A percentile compares a stretch with the other conserved stretches of the same genome.
Evolutionary conservation across 92 coral and sea anemone genomes (phyloP).

Genomic region (Micromussa lordhowensis): DNA sequence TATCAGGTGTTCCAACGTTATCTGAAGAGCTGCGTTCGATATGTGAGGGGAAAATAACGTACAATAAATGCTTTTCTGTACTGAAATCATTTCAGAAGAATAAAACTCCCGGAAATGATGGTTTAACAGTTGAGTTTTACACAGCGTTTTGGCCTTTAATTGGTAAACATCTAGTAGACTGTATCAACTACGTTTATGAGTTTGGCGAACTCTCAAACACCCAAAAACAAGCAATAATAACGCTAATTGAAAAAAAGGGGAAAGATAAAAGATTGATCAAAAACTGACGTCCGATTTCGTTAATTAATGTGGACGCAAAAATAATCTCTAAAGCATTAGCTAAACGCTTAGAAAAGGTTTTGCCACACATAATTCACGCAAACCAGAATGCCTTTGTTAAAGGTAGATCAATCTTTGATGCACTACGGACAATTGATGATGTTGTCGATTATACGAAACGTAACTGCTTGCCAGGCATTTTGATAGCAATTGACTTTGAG

Average conservation of each 20-base stretch:
- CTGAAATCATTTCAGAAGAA: too few species aligned
- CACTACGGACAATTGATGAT: conserved; percentile 43
- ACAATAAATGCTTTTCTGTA: conserved; percentile 1
- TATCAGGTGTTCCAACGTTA: too few species aligned
- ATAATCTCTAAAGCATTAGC: conserved; percentile 18
- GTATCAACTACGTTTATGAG: too few species aligned
- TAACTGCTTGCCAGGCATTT: conserved; percentile 16
- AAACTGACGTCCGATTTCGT: too few species aligned
- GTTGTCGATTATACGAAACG: conserved; percentile 26
- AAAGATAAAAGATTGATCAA: conserved; percentile 14
- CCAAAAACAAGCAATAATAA: neutral
- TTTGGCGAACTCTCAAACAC: conserved; percentile 52
- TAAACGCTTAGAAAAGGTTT: conserved; percentile 38
- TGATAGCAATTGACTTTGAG: conserved; percentile 43
- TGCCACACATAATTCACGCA: conserved; percentile 31
- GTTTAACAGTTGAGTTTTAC: too few species aligned
- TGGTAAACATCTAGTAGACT: too few species aligned
- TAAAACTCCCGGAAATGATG: too few species aligned
- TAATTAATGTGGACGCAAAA: conserved; percentile 45
- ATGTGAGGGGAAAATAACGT: conserved; percentile 35
- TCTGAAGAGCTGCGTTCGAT: too few species aligned
- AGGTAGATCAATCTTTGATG: conserved; percentile 47
- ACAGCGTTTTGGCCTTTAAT: too few species aligned
- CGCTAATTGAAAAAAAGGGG: conserved; percentile 50
- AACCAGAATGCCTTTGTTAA: conserved; percentile 53